A percentile compares a stretch with the other conserved stretches of the same genome.
Conservation (phyloP, 2,888 invertebrate genomes). For the Unio pictorum region DNA sequence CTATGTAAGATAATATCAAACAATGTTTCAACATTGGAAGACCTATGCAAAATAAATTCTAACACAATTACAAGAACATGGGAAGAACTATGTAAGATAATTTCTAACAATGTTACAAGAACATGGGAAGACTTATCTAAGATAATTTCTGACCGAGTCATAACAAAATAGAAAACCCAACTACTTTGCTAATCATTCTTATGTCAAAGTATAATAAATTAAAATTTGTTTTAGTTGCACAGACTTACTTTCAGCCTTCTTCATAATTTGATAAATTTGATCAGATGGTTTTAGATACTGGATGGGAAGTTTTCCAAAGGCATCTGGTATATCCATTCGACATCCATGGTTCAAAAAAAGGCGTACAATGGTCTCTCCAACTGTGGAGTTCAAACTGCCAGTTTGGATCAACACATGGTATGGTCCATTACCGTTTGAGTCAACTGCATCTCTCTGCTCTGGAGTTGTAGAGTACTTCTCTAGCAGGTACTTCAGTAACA, state of each 20-base stretch:
- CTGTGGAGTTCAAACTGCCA: conserved; percentile 19
- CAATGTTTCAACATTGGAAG: too few species aligned
- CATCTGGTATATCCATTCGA: conserved; percentile 23
- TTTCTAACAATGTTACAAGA: too few species aligned
- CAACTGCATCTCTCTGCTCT: conserved; percentile 20
- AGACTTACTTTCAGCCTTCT: conserved; percentile 19
- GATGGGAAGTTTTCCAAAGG: conserved; percentile 24
- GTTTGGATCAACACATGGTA: conserved; percentile 35
- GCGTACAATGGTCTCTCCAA: conserved; percentile 26
- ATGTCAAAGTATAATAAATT: too few species aligned
- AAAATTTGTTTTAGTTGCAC: background rate
- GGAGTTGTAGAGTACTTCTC: background rate
- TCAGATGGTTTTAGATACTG: conserved; percentile 31
- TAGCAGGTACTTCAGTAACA: too few species aligned
- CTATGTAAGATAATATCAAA: too few species aligned
- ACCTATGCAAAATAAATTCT: too few species aligned
- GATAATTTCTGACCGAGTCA: too few species aligned
- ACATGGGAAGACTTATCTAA: too few species aligned
- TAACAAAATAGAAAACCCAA: too few species aligned
- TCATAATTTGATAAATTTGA: conserved; percentile 19
- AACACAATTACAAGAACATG: too few species aligned
- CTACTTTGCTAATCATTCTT: too few species aligned
- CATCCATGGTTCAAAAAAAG: conserved; percentile 33
- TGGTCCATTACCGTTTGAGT: conserved; percentile 26
- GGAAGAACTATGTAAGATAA: too few species aligned